Base-by-base conservation (phyloP, 2,888 invertebrate species). In the Carpatolechia fugitivella region DNA sequence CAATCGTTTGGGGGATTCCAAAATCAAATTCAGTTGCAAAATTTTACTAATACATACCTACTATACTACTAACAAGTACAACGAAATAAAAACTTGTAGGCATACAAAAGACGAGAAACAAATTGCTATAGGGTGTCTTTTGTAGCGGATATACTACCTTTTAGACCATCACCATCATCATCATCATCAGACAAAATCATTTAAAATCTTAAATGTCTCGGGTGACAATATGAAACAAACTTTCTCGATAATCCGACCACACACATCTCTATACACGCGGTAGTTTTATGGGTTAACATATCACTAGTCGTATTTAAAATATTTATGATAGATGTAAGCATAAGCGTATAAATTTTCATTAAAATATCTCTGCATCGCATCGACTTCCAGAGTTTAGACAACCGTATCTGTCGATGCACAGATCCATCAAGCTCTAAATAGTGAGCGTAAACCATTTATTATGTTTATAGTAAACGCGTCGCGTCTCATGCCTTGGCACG, bases 341-440 rank as follows among this genome's bases (percentile, higher is more conserved):
- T 50, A 50, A 29, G 8, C 38, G 24, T 50, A 50, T 38, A 50
- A 38, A 50, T 50, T 50, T 50, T 50, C 50, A 50, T 50, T 50
- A 38, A 49, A 50, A 50, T 50, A 50, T 50, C 38, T 50, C 14
- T 24, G n/a, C 29, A 36, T 36, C 16, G 16, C 30, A 47, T 31
- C 13, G 24, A 16, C 20, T 35, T 49, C 20, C 13, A 50, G n/a
- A 29, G 29, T 29, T 33, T 46, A 30, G 40, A 49, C 30, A 48
- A 48, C 48, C 56, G 56, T 52, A 52, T 41, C 47, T 52, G 31
- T 52, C 38, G 52, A 52, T 56, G 40, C 40, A 48, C 8, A 52
- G 47, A 56, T 56, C 49, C 48, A 56, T 56, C 56, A 56, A 24
- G 30, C 52, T 56, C 56, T 52, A 56, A 56, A 56, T 30, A 52